Conservation (phyloP, 1,140 invertebrate genomes). For the Caenorhabditis latens region DNA sequence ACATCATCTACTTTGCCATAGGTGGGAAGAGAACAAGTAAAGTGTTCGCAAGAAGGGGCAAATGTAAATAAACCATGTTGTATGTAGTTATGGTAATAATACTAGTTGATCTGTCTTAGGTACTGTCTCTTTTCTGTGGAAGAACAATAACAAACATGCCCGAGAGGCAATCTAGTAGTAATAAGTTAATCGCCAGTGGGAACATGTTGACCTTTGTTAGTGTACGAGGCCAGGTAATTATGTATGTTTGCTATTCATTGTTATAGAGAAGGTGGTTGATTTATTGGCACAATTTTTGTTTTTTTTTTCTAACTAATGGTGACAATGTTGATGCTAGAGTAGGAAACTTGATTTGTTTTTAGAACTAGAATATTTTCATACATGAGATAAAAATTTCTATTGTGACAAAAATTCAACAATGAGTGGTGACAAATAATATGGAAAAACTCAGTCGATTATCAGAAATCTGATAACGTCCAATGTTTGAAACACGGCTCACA, state of each 20-base stretch:
- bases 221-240: conserved; percentile 15
- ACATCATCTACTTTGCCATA: conserved; percentile 12
- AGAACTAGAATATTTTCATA: too few relatives aligned
- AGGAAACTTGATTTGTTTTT: too few relatives aligned
- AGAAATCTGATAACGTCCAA: too few relatives aligned
- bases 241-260: neutral
- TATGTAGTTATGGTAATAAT: conserved; percentile 46
- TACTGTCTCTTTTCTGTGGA: neutral
- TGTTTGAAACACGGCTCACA: neutral
- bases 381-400: too few relatives aligned
- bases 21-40: neutral
- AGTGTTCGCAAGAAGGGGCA: neutral
- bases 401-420: too few relatives aligned
- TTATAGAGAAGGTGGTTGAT: neutral
- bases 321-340: too few relatives aligned
- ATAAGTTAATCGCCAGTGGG: conserved; percentile 40
- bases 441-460: too few relatives aligned
- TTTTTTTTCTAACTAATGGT: neutral
- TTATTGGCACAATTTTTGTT: conserved; percentile 25
- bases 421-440: too few relatives aligned
- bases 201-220: conserved; percentile 46
- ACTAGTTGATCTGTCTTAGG: conserved; percentile 33
- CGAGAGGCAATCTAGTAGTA: conserved; percentile 4
- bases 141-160: conserved; percentile 47
- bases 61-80: conserved; percentile 22